Percentiles rank a stretch among this genome's conserved stretches.
Conservation (phyloP, 2,113 vertebrate genomes). For the Nematolebias whitei region DNA sequence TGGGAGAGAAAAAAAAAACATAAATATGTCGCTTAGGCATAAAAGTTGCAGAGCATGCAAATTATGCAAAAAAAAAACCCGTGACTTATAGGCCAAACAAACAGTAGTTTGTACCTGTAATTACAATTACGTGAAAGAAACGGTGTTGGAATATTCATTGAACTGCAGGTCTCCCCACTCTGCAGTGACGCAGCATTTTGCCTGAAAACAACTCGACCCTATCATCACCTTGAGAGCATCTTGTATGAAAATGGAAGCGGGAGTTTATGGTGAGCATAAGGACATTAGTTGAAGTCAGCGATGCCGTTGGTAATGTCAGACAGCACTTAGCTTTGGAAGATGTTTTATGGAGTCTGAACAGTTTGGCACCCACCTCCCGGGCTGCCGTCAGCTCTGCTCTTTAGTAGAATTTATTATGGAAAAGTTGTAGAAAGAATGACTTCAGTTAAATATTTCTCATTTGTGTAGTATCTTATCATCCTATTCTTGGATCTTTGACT, state of each 20-base stretch:
- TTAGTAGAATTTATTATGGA: slow-evolving; percentile 20
- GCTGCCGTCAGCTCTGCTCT: slow-evolving; percentile 11
- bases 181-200: not conserved
- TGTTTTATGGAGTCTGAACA: slow-evolving; percentile 7
- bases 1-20: no score
- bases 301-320: slow-evolving; percentile 8
- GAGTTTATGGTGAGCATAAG: slow-evolving; percentile 5
- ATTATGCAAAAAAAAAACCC: no score
- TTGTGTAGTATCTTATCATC: not conserved
- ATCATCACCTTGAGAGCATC: not conserved
- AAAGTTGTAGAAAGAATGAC: slow-evolving; percentile 8
- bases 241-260: not conserved
- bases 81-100: no score
- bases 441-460: not conserved
- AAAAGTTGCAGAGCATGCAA: no score
- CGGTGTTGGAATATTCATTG: not conserved
- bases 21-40: no score
- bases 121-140: not conserved
- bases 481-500: not conserved
- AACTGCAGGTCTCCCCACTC: not conserved
- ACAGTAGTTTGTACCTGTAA: no score
- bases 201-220: not conserved
- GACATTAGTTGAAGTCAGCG: slow-evolving; percentile 12
- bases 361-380: slow-evolving; percentile 6
- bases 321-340: slow-evolving; percentile 11